Evolutionary conservation across 2,113 vertebrate species (phyloP), one percentile per base, ranked within the genome.

Genomic region (Ancistrus triradiatus): DNA sequence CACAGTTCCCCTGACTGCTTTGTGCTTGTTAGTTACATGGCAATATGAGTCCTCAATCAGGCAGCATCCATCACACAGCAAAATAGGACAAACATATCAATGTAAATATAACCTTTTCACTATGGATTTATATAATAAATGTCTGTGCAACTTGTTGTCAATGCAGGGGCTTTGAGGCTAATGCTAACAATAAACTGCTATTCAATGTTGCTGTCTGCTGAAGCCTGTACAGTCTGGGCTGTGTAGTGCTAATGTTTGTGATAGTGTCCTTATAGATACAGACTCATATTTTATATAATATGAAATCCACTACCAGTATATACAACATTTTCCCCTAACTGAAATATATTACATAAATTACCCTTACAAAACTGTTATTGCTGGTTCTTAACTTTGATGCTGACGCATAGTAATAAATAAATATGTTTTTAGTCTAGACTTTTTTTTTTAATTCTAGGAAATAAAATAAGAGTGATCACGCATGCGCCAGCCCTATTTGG

Each of bases 31-130:
- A 68, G 57, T 33, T 37, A 83, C 84, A 78, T 82, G 65, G 72
- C 28, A 66, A 71, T 78, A 80, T 74, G 77, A 71, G 78, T 85
- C 81, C 66, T 86, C 80, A 65, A 80, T 87, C 80, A 81, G 69
- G 49, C 79, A 50, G 73, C 70, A 85, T 88, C 84, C 58, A 64
- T 88, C 82, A 85, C 64, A 64, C 78, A 76, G 76, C 80, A 80
- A 84, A 86, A 85, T 81, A 78, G 80, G 81, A 78, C 73, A 27
- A 74, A 69, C 80, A 72, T 66, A 88, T 88, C 79, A 74, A 84
- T 88, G 85, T 80, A 78, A 76, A 73, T 64, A 63, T 87, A 86
- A 90, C 88, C 88, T 90, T 90, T 88, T 77, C 80, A 63, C 75
- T 53, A 70, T 74, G 81, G 78, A 81, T 84, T 83, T 86, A 84